phyloP scores from a whole-genome alignment of 2,888 invertebrate species.

The Boloria euphrosyne region DNA sequence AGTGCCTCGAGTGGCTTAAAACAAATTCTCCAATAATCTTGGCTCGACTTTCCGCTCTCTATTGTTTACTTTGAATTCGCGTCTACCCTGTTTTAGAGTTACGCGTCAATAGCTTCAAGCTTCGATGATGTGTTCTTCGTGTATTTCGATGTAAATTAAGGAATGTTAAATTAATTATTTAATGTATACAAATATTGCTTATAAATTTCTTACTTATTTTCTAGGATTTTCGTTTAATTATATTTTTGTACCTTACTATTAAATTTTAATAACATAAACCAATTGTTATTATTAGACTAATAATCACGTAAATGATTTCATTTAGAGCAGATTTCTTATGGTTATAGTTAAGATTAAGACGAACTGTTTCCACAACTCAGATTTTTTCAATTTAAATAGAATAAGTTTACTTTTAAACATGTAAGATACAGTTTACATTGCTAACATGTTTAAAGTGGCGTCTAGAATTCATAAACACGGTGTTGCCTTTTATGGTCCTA shows the following conservation, averaged over 20 bases:
- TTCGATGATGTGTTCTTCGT: constrained; percentile 10
- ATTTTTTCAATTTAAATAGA: too few relatives aligned
- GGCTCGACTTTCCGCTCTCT: constrained; percentile 67
- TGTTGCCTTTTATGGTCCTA: constrained; percentile 10
- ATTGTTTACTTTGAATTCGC: constrained; percentile 75
- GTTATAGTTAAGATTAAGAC: too few relatives aligned
- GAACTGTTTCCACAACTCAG: too few relatives aligned
- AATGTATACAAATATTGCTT: background rate
- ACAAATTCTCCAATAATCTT: constrained; percentile 80
- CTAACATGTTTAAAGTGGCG: background rate
- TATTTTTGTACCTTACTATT: too few relatives aligned
- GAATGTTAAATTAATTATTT: background rate
- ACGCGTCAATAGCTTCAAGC: constrained; percentile 41
- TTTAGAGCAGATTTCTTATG: too few relatives aligned
- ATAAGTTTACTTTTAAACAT: background rate
- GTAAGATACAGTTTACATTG: constrained; percentile 1
- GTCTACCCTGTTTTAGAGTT: constrained; percentile 53
- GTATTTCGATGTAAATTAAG: background rate
- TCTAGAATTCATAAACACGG: background rate
- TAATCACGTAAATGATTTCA: too few relatives aligned
- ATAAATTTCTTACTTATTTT: background rate
- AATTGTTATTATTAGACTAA: too few relatives aligned
- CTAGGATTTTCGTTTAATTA: background rate
- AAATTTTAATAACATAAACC: too few relatives aligned
- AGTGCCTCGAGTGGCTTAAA: constrained; percentile 77